Evolutionary conservation across 2,888 invertebrate genomes (phyloP), one percentile per base, ranked within the genome.

Genomic region (Argynnis bischoffii): DNA sequence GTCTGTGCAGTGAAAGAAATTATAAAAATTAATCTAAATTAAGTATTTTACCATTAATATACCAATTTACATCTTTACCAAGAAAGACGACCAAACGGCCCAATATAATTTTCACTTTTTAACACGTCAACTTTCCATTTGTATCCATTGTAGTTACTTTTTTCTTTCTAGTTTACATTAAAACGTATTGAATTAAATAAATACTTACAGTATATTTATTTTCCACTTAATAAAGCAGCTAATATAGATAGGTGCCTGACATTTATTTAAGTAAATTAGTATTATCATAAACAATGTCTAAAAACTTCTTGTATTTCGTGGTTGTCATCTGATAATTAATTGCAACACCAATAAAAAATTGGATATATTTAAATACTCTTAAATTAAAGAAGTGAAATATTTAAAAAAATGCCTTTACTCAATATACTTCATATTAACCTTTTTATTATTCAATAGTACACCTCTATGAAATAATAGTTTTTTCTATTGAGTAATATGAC

Each of bases 61-160:
- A 57, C n/a, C 11, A n/a, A 57, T 57, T 26, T 4, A n/a, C 15
- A 21, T 15, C 18, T 15, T 26, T 4, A 26, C 21, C 13, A 13
- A 26, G 26, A 11, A 11, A 55, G 3, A 21, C 48, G 15, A 48
- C 21, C n/a, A 59, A 26, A n/a, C 1, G 26, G 21, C 18, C 26
- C 15, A n/a, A 26, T 59, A 31, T 26, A n/a, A 26, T 59, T 59
- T 59, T 59, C 11, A 48, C 26, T 65, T 53, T 47, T 13, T 64
- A 64, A 67, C 67, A 70, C 67, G 67, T 70, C 70, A 56, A 64
- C 70, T 59, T 59, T 59, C 59, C 59, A 59, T 59, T 59, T 47
- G 57, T 61, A 51, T 54, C 55, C 55, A 64, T 61, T 57, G 53
- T 56, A 61, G 53, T 51, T 51, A 67, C 64, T 55, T 60, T 50